Base-by-base conservation (phyloP, 2,113 vertebrate species). In the Spheniscus mendiculus region DNA sequence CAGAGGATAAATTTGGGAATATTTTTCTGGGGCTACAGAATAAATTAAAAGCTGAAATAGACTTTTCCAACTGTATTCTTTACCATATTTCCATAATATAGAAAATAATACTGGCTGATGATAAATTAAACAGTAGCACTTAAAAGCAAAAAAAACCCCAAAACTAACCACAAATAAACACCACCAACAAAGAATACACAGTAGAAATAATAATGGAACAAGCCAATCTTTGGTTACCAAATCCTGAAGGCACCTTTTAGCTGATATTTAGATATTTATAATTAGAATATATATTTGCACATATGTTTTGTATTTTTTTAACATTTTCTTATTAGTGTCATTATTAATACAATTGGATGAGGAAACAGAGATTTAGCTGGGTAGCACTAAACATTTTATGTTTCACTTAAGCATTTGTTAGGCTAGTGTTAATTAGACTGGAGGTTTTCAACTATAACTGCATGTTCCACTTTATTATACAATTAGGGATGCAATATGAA, bases 401-500 rank as follows among this genome's bases (percentile, higher is more conserved):
- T 84, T 93, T 95, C 72, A 72, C 61, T 89, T 71, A 84, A 79
- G 52, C 36, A 47, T 95, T 93, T 96, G 82, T 91, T 95, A 91
- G 56, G 26, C 30, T 87, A 42, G n/a, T 84, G 44, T 52, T 95
- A 87, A 96, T 96, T 95, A 96, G 73, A 87, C 26, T 49, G 23
- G 72, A 74, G 59, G 20, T 85, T 96, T 97, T 91, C 56, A 82
- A 36, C 61, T 91, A 22, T 56, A 95, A 79, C 30, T 63, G 72
- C 56, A 94, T 23, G 11, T 96, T 97, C 82, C 49, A 3, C 47
- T 97, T 95, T 94, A 94, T 93, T 87, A 79, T 67, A 91, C 77
- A 79, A 91, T 96, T 95, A 97, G 62, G 58, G 53, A 92, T 76
- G 44, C 44, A 79, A 32, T 85, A 96, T 96, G 52, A 96, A 97